A percentile compares a stretch with the other conserved stretches of the same genome.
Evolutionary conservation across 1,140 invertebrate species (phyloP).

Genomic region (Heliconius eleuchia): DNA sequence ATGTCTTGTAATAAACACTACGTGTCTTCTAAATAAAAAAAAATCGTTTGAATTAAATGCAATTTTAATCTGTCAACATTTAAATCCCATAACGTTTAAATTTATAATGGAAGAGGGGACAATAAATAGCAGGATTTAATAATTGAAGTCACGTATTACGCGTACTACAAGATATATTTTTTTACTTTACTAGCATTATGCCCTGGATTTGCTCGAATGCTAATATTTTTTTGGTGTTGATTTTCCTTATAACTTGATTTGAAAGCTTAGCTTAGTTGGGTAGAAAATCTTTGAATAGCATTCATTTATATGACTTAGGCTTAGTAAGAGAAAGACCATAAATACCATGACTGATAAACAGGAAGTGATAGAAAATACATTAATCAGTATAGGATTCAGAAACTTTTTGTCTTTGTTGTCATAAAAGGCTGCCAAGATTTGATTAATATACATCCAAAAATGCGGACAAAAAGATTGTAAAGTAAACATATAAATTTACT

Average conservation of each 20-base stretch:
- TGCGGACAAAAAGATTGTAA: background rate
- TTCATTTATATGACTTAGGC: too few relatives aligned
- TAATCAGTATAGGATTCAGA: background rate
- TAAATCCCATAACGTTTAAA: conserved; percentile 1
- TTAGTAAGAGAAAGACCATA: too few relatives aligned
- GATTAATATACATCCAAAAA: too few relatives aligned
- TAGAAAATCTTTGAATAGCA: too few relatives aligned
- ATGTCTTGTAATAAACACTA: background rate
- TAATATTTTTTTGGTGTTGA: background rate
- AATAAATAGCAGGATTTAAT: conserved; percentile 1
- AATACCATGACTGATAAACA: background rate
- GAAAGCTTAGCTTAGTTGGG: too few relatives aligned
- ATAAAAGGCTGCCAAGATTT: too few relatives aligned
- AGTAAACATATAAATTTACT: background rate
- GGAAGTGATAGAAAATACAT: too few relatives aligned
- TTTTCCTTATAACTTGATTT: background rate
- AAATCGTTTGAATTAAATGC: background rate
- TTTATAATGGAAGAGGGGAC: conserved; percentile 4
- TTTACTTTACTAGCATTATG: background rate
- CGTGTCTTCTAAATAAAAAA: too few relatives aligned
- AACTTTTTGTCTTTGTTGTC: background rate
- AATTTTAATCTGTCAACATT: background rate
- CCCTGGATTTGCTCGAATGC: background rate
- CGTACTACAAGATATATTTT: background rate
- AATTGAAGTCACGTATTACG: background rate